Conservation (phyloP, 2,113 vertebrate species). For the Tinamus guttatus region DNA sequence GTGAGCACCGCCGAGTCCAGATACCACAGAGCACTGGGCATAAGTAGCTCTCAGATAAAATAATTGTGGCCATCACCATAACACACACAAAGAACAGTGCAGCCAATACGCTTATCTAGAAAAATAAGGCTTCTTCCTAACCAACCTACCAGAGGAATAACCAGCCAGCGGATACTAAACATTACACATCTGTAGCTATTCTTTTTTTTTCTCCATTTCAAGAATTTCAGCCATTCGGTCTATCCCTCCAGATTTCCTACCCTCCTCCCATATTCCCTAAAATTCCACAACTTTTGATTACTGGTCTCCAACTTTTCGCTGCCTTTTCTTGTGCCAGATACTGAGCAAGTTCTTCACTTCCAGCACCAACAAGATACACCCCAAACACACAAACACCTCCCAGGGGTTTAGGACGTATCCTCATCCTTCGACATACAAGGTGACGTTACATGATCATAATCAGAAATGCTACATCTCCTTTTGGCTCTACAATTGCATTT, state of each 20-base stretch:
- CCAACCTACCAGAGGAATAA: not conserved
- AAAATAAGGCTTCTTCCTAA: rapidly evolving
- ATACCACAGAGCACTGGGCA: not conserved
- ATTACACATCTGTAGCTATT: rapidly evolving
- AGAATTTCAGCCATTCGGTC: rapidly evolving
- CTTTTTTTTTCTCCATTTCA: not conserved
- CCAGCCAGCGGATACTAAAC: not conserved
- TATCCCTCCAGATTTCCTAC: rapidly evolving
- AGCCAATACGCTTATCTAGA: rapidly evolving
- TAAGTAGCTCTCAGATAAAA: rapidly evolving
- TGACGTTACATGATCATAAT: rapidly evolving
- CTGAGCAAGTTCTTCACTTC: not conserved
- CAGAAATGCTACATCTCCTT: rapidly evolving
- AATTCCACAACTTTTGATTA: rapidly evolving
- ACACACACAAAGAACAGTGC: rapidly evolving
- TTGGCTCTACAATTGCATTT: rapidly evolving
- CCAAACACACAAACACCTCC: rapidly evolving
- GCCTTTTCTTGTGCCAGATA: not conserved
- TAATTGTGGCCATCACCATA: rapidly evolving
- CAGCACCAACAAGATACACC: not conserved
- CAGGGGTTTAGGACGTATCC: not conserved
- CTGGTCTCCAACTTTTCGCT: not conserved
- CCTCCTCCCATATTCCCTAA: not conserved
- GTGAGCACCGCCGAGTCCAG: rapidly evolving
- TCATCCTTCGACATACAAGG: not conserved